A percentile compares a stretch with the other conserved stretches of the same genome.
Evolutionary conservation across 2,113 vertebrate genomes (phyloP).

Genomic region (Chinchilla lanigera): DNA sequence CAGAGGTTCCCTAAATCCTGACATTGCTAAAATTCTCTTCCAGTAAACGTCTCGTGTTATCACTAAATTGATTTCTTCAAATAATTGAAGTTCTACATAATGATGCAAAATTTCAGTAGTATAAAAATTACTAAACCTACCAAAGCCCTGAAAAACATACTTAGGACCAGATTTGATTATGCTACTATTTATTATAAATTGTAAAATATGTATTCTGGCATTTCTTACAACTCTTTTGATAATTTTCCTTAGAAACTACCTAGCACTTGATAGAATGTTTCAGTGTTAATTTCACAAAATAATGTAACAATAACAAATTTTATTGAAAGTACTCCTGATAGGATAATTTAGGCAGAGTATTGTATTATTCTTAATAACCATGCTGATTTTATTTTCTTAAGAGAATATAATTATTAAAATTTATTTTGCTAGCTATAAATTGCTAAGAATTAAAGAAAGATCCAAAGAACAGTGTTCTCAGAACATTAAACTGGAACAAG

Average conservation of each 20-base stretch:
- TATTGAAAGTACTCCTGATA: background rate
- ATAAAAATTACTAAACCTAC: conserved; percentile 10
- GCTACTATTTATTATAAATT: conserved; percentile 40
- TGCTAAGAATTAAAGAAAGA: background rate
- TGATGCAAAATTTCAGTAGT: background rate
- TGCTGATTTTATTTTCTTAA: conserved; percentile 4
- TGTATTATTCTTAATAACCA: background rate
- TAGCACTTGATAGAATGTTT: background rate
- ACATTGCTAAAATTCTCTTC: background rate
- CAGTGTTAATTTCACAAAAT: conserved; percentile 40
- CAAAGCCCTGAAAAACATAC: conserved; percentile 59
- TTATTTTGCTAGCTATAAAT: background rate
- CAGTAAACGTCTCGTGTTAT: background rate
- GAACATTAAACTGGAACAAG: background rate
- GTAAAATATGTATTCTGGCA: conserved; percentile 9
- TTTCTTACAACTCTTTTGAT: conserved; percentile 15
- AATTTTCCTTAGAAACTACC: conserved; percentile 46
- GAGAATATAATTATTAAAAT: conserved; percentile 46
- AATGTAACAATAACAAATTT: conserved; percentile 2
- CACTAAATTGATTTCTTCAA: background rate
- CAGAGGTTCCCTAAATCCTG: background rate
- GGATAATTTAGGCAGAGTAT: conserved; percentile 21
- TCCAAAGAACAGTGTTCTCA: background rate
- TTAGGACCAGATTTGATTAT: conserved; percentile 32
- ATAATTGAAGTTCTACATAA: background rate